Conservation (phyloP, 2,888 invertebrate species). For the Scrobipalpa costella region DNA sequence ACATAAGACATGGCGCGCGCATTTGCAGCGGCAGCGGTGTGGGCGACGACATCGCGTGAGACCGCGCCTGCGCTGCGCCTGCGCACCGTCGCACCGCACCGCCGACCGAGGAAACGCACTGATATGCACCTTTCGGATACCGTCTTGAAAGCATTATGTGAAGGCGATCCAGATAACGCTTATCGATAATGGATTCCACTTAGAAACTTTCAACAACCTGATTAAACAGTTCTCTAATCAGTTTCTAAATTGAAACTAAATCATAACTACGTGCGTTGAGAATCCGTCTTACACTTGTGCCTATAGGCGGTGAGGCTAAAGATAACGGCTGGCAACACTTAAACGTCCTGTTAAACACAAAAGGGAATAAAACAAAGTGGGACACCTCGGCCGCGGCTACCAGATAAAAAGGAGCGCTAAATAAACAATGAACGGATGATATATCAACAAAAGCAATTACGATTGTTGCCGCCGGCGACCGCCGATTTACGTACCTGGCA, state of each 20-base stretch:
- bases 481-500: conserved; percentile 53
- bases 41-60: conserved; percentile 55
- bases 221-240: neutral
- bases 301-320: conserved; percentile 22
- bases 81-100: conserved; percentile 17
- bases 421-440: conserved; percentile 71
- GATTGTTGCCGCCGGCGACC: conserved; percentile 57
- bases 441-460: conserved; percentile 73
- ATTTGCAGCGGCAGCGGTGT: conserved; percentile 67
- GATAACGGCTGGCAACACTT: conserved; percentile 16
- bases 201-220: neutral
- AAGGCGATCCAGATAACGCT: conserved; percentile 15
- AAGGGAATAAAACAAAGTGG: conserved; percentile 25
- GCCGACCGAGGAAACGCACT: conserved; percentile 32
- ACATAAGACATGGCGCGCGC: conserved; percentile 79
- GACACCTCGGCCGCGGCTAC: conserved; percentile 49
- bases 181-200: neutral
- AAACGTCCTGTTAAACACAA: conserved; percentile 37
- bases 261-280: neutral
- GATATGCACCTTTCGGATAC: conserved; percentile 52
- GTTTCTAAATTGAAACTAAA: neutral
- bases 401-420: conserved; percentile 65
- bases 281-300: conserved; percentile 13
- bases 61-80: neutral
- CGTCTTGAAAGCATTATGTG: conserved; percentile 47